Evolutionary conservation across 2,888 invertebrate species (phyloP).

Genomic region (Apoda limacodes): DNA sequence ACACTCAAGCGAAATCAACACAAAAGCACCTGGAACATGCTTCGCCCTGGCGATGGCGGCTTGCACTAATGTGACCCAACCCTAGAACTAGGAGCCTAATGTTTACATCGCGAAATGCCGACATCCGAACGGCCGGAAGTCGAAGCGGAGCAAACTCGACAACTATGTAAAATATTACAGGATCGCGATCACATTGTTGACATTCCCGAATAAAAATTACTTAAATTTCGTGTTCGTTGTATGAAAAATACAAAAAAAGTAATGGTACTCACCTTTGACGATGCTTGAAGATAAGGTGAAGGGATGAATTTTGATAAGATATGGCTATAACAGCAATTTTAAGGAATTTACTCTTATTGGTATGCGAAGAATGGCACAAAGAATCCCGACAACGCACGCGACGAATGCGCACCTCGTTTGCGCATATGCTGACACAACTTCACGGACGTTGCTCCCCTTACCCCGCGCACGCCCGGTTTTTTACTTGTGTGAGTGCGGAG

Average conservation of each 20-base stretch:
- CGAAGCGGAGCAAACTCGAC: constrained; percentile 76
- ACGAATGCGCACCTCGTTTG: constrained; percentile 84
- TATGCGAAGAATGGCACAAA: constrained; percentile 98
- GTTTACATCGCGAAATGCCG: constrained; percentile 69
- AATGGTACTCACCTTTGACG: constrained; percentile 80
- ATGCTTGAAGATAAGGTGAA: constrained; percentile 72
- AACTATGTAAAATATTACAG: constrained; percentile 84
- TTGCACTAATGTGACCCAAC: constrained; percentile 50
- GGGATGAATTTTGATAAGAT: constrained; percentile 74
- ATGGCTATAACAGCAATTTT: constrained; percentile 77
- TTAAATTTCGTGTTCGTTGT: constrained; percentile 71
- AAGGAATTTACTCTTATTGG: constrained; percentile 83
- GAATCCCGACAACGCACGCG: constrained; percentile 95
- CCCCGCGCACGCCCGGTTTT: constrained; percentile 55
- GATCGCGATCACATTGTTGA: constrained; percentile 81
- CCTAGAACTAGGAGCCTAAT: constrained; percentile 65
- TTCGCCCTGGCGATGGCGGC: constrained; percentile 64
- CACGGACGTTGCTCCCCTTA: constrained; percentile 67
- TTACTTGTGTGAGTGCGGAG: constrained; percentile 47
- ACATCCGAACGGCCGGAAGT: constrained; percentile 69
- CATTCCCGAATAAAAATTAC: constrained; percentile 77
- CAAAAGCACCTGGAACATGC: constrained; percentile 66
- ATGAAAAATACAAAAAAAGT: constrained; percentile 70
- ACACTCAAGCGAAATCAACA: constrained; percentile 68
- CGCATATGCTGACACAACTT: constrained; percentile 82